A percentile compares a stretch with the other conserved stretches of the same genome.
These are phyloP conservation scores for Acanthis flammea DNA, from an alignment of 2,797 vertebrate genomes.

Conservation along the genomic window DNA sequence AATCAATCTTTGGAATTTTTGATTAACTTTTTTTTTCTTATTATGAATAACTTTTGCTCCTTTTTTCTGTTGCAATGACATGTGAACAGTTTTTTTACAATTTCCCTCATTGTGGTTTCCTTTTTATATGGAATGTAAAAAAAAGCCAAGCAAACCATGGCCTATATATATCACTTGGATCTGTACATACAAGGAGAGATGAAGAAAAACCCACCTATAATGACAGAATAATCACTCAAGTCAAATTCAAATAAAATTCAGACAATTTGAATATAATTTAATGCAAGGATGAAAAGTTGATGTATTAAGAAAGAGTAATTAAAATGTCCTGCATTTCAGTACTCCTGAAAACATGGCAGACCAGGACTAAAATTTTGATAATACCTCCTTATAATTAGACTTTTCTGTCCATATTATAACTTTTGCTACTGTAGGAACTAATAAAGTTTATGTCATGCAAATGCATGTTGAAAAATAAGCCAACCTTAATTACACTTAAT, in stretches of 20 bases:
- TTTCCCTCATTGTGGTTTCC: background rate
- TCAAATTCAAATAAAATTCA: background rate
- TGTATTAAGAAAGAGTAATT: background rate
- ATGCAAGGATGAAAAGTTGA: rapidly evolving
- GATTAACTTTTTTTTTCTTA: background rate
- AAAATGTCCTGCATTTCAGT: background rate
- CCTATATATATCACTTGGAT: background rate
- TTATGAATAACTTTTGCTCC: background rate
- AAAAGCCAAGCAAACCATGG: background rate
- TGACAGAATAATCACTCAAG: background rate
- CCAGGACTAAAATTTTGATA: background rate
- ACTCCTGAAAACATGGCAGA: background rate
- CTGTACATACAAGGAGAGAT: background rate
- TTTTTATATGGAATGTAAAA: background rate
- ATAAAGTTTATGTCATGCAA: background rate
- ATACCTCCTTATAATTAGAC: background rate
- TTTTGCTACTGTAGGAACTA: background rate
- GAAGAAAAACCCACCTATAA: background rate
- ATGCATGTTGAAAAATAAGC: background rate
- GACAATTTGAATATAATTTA: background rate
- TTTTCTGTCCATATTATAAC: background rate
- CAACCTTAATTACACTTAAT: background rate
- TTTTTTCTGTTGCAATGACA: background rate
- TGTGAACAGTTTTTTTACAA: background rate
- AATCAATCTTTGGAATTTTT: background rate